These are phyloP conservation scores for Polydrusus cervinus DNA, from an alignment of 2,888 invertebrate species.

Conservation along the genomic window DNA sequence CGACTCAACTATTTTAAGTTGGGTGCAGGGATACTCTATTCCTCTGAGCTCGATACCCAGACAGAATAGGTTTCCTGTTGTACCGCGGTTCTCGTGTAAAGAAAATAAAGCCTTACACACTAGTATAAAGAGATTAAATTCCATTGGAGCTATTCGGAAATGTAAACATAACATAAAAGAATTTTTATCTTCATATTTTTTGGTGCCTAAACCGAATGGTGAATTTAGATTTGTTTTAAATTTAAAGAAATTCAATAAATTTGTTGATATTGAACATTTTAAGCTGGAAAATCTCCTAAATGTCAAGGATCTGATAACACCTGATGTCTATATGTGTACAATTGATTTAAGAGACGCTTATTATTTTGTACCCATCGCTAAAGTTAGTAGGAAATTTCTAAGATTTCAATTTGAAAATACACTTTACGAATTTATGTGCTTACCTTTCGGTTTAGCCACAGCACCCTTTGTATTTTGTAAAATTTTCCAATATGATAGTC, in stretches of 20 bases:
- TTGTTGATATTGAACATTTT: neutral
- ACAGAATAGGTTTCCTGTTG: neutral
- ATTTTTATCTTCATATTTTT: neutral
- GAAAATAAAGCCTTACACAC: neutral
- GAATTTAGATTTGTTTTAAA: slow-evolving; percentile 6
- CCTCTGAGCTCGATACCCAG: neutral
- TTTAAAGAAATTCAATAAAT: neutral
- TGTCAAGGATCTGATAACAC: slow-evolving; percentile 6
- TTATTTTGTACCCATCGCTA: neutral
- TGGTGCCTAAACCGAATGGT: neutral
- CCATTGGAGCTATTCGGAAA: no score
- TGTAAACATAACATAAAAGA: no score
- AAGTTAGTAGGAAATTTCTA: slow-evolving; percentile 17
- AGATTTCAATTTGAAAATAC: slow-evolving; percentile 1
- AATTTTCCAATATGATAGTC: no score
- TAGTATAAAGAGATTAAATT: no score
- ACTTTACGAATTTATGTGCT: slow-evolving; percentile 7
- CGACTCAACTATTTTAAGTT: neutral
- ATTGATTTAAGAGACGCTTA: slow-evolving; percentile 24
- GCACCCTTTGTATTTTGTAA: slow-evolving; percentile 17
- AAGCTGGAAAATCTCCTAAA: slow-evolving; percentile 13
- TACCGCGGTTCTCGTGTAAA: neutral
- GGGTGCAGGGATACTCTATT: neutral
- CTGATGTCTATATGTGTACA: neutral
- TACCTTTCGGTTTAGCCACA: slow-evolving; percentile 16